phyloP scores from a whole-genome alignment of 2,113 vertebrate species.

The Lampris megalopsis region DNA sequence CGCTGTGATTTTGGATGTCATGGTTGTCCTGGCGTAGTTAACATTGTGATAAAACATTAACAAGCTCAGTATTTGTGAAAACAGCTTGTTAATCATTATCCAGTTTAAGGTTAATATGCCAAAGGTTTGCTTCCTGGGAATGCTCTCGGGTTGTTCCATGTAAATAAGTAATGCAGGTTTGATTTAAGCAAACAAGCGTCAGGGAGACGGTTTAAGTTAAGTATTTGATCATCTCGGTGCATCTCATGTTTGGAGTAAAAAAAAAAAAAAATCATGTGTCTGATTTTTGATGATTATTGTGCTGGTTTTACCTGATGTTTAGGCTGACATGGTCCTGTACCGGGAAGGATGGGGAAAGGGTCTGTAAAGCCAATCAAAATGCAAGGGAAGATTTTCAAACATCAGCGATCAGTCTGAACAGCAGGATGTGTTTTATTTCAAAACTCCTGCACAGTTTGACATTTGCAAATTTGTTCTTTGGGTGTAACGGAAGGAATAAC shows the following conservation, averaged over 20 bases:
- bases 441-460: neutral
- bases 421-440: neutral
- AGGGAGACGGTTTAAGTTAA: too few relatives aligned
- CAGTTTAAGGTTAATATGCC: neutral
- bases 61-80: constrained; percentile 5
- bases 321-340: too few relatives aligned
- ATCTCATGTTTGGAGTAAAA: too few relatives aligned
- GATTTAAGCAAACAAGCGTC: too few relatives aligned
- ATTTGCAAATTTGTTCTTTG: neutral
- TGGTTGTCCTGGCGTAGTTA: neutral
- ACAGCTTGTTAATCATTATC: constrained; percentile 41
- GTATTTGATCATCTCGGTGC: too few relatives aligned
- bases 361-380: neutral
- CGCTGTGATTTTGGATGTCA: constrained; percentile 21
- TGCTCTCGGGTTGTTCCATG: too few relatives aligned
- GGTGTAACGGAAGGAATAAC: neutral
- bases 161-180: too few relatives aligned
- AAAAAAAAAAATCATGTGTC: too few relatives aligned
- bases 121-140: neutral
- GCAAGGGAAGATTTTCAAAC: neutral
- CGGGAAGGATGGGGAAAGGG: too few relatives aligned
- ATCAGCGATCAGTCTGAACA: constrained; percentile 6
- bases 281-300: too few relatives aligned
- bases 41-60: constrained; percentile 46
- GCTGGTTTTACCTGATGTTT: too few relatives aligned